Base-by-base conservation (phyloP, 2,113 vertebrate genomes). In the Burhinus oedicnemus region DNA sequence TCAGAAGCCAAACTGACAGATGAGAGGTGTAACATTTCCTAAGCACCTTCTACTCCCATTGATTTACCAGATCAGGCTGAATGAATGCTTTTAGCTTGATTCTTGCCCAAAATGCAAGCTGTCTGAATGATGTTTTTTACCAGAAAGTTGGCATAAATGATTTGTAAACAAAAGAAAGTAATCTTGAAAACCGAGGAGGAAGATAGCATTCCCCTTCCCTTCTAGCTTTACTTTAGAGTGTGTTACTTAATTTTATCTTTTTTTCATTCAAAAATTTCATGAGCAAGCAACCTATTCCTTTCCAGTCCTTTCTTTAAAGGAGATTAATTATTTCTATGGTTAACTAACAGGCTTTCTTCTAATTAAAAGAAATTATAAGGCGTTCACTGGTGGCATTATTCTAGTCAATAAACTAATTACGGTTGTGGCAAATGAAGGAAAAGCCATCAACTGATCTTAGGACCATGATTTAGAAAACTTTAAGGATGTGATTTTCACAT, bases 321-420 rank as follows among this genome's bases (percentile, higher is more conserved):
- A 96, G 85, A 93, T 92, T 92, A 91, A 95, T 95, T 96, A 69
- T 96, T 95, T 95, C 80, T 54, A 92, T 87, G 95, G 82, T 92
- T 93, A 94, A 92, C 21, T 77, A 92, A 92, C 87, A 83, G 66
- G 26, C 55, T 96, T 94, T 93, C 74, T 93, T 95, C 74, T 93
- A 96, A 93, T 95, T 97, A 96, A 96, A 96, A 78, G 55, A 93
- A 96, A 97, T 95, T 95, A 89, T 81, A 92, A 79, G 49, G 38
- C 42, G 42, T 93, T 97, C 75, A 90, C 49, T 27, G 70, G 61
- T 79, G 68, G 20, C 76, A 92, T 93, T 92, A 81, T 78, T 89
- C 44, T 83, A 83, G 93, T 97, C 94, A 95, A 97, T 97, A 94
- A 96, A 95, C 80, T 96, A 95, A 98, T 96, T 94, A 96, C 58